A percentile compares a stretch with the other conserved stretches of the same genome.
phyloP scores from a whole-genome alignment of 2,888 invertebrate species.

The Mesochorus sp. region DNA sequence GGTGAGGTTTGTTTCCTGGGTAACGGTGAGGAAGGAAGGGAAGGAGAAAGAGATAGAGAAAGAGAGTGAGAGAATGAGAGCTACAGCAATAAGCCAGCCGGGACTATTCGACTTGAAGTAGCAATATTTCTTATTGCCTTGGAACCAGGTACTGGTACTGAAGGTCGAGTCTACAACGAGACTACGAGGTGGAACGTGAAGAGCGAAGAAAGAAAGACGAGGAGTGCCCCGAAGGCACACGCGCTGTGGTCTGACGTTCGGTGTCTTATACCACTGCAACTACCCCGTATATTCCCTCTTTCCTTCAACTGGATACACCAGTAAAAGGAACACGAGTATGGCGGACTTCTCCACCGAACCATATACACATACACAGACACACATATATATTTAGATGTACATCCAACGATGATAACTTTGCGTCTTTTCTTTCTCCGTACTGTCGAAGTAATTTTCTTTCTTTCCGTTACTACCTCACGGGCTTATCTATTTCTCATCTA shows the following conservation, averaged over 20 bases:
- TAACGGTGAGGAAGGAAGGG: neutral
- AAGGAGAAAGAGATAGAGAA: neutral
- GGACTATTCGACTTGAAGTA: slow-evolving; percentile 71
- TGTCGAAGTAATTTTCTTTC: slow-evolving; percentile 35
- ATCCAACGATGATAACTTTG: slow-evolving; percentile 35
- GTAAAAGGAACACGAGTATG: slow-evolving; percentile 27
- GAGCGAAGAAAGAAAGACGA: slow-evolving; percentile 34
- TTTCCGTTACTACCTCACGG: slow-evolving; percentile 46
- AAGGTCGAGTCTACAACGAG: slow-evolving; percentile 56
- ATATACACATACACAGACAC: slow-evolving; percentile 7
- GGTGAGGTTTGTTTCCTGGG: neutral
- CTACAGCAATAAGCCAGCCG: slow-evolving; percentile 71
- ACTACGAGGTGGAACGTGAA: slow-evolving; percentile 39
- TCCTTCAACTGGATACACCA: slow-evolving; percentile 34
- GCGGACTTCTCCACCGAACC: slow-evolving; percentile 19
- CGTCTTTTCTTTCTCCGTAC: slow-evolving; percentile 13
- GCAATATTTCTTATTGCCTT: slow-evolving; percentile 76
- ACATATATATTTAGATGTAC: too few species aligned
- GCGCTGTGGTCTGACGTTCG: slow-evolving; percentile 45
- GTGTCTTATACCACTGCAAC: slow-evolving; percentile 32
- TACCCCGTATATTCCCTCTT: slow-evolving; percentile 21
- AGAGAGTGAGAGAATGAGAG: slow-evolving; percentile 35
- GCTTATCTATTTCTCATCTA: slow-evolving; percentile 3
- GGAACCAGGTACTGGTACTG: slow-evolving; percentile 61
- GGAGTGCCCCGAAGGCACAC: slow-evolving; percentile 47